These are phyloP conservation scores for Halcyon chelicuti DNA, from an alignment of 2,797 vertebrate genomes.

Conservation along the genomic window DNA sequence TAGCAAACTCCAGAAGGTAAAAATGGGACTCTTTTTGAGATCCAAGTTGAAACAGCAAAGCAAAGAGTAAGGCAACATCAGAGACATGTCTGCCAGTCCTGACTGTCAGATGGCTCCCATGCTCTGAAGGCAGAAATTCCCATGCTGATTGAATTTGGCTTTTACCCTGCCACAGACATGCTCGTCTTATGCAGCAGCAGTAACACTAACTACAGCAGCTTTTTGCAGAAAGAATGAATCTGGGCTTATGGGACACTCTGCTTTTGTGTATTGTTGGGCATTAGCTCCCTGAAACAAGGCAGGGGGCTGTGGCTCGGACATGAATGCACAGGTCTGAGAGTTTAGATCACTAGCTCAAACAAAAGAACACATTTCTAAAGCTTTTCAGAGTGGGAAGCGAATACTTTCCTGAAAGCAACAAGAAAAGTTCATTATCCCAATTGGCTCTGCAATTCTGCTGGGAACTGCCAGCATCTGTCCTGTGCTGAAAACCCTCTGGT, in stretches of 20 bases:
- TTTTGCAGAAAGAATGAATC: neutral
- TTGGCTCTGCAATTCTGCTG: neutral
- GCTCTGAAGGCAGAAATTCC: neutral
- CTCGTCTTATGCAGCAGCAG: neutral
- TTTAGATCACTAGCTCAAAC: constrained; percentile 9
- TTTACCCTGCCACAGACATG: neutral
- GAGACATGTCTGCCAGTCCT: fast-evolving
- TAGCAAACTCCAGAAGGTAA: neutral
- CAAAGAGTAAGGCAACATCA: neutral
- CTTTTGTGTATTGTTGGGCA: neutral
- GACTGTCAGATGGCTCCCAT: neutral
- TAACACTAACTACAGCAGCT: neutral
- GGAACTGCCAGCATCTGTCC: constrained; percentile 18
- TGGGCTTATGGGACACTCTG: neutral
- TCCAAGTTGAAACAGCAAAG: neutral
- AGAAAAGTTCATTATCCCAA: constrained; percentile 41
- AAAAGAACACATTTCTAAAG: constrained; percentile 33
- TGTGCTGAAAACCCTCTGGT: neutral
- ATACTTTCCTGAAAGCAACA: constrained; percentile 36
- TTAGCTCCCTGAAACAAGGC: neutral
- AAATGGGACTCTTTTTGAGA: neutral
- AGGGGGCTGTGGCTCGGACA: neutral
- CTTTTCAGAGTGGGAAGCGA: constrained; percentile 18
- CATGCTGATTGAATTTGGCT: neutral
- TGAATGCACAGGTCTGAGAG: neutral